Evolutionary conservation across 2,113 vertebrate species (phyloP), one percentile per base, ranked within the genome.

Genomic region (Megaceryle torquata): DNA sequence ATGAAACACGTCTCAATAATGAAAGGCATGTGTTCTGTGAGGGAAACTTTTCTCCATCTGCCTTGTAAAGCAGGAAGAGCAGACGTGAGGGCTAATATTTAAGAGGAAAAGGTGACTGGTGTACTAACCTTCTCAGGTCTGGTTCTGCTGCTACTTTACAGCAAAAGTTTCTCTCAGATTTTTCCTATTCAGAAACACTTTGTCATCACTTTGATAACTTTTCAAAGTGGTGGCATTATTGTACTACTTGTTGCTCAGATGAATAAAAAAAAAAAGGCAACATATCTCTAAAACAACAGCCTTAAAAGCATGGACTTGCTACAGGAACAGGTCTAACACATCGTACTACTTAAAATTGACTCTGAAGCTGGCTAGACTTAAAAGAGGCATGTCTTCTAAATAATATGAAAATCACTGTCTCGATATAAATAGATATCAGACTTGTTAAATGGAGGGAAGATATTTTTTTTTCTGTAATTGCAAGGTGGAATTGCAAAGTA

Each of bases 361-460:
- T 91, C 16, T 82, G 77, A 68, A 93, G 35, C 84, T 95, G 89
- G 86, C 86, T 9, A 28, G 86, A 76, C 86, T 95, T 96, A 48
- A 93, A 83, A 96, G 93, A 79, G 17, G 46, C 33, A 13, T 5
- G n/a, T 78, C n/a, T 89, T 83, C 84, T 86, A 48, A 85, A 83
- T 82, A 87, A 48, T 67, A 77, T 74, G 83, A 82, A 96, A 97
- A 93, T 96, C 78, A 84, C 57, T 76, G 86, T 95, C 94, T 82
- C 53, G n/a, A 92, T 89, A 87, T 48, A 88, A 70, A 71, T 57
- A 71, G 86, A 70, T 92, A 93, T 84, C 83, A 57, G 54, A 5
- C 41, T 87, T 91, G 75, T 89, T 94, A 85, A 68, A 71, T 78
- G 83, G 17, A 87, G 74, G 74, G 93, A 86, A 61, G 86, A 64